These are phyloP conservation scores for Picus viridis DNA, from an alignment of 2,797 vertebrate genomes.

Conservation along the genomic window DNA sequence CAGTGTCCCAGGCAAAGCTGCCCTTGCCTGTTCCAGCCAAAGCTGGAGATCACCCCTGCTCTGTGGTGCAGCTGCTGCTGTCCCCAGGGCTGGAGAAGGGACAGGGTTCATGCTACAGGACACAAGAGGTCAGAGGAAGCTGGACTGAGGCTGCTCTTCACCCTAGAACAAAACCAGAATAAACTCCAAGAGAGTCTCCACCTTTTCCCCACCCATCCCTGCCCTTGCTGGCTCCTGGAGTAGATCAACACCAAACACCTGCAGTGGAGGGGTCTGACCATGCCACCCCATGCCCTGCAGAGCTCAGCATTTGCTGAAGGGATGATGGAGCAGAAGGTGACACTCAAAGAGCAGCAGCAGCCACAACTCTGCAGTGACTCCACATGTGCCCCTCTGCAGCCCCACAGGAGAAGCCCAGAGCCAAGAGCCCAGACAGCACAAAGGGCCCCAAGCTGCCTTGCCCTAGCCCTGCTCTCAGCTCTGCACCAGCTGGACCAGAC, in stretches of 20 bases:
- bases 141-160: neutral
- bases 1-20: neutral
- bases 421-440: fast-evolving
- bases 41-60: neutral
- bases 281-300: neutral
- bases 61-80: neutral
- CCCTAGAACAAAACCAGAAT: neutral
- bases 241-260: fast-evolving
- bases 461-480: fast-evolving
- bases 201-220: neutral
- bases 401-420: neutral
- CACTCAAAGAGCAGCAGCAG: neutral
- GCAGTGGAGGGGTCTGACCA: neutral
- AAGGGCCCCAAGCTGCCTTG: fast-evolving
- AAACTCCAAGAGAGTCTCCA: neutral
- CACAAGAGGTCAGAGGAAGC: neutral
- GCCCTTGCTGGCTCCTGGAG: neutral
- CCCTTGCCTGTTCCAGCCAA: neutral
- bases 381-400: neutral
- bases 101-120: neutral
- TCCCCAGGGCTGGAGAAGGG: neutral
- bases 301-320: neutral
- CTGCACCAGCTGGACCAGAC: neutral
- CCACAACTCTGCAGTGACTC: fast-evolving
- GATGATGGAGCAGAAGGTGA: neutral